Conservation (phyloP, 1,140 invertebrate genomes). For the Hydropsyche tenuis region DNA sequence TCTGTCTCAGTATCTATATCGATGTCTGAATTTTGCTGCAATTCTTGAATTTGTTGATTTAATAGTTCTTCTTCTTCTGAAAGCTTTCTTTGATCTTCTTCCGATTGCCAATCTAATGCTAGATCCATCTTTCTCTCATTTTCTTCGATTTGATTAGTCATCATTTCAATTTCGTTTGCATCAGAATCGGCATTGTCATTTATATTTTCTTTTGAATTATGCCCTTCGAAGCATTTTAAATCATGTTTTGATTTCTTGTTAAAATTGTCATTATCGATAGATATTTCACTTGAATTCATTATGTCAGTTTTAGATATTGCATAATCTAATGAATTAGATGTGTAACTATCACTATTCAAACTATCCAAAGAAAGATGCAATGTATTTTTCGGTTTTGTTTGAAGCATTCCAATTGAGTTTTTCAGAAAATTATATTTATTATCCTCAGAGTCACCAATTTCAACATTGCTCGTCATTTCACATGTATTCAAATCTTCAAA, state of each 20-base stretch:
- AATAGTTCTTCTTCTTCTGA: slow-evolving; percentile 80
- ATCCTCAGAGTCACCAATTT: slow-evolving; percentile 19
- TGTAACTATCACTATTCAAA: slow-evolving; percentile 54
- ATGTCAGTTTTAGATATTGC: slow-evolving; percentile 42
- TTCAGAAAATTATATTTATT: slow-evolving; percentile 19
- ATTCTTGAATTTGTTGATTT: slow-evolving; percentile 80
- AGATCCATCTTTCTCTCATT: slow-evolving; percentile 61
- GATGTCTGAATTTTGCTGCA: slow-evolving; percentile 79
- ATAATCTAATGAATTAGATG: slow-evolving; percentile 43
- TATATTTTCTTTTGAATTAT: slow-evolving; percentile 42
- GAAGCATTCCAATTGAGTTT: background rate
- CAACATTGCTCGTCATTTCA: slow-evolving; percentile 21
- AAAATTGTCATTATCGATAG: slow-evolving; percentile 43
- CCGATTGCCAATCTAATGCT: slow-evolving; percentile 61
- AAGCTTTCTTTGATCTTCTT: slow-evolving; percentile 69
- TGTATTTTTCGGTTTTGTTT: slow-evolving; percentile 53
- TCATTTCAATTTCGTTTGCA: slow-evolving; percentile 61
- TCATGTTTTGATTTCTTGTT: slow-evolving; percentile 29
- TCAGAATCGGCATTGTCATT: slow-evolving; percentile 52
- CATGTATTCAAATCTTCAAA: slow-evolving; percentile 44
- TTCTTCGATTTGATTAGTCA: slow-evolving; percentile 63
- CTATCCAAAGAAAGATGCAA: slow-evolving; percentile 62
- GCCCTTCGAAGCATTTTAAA: slow-evolving; percentile 38
- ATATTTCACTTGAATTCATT: slow-evolving; percentile 44
- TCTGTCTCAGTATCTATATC: slow-evolving; percentile 83